phyloP scores from a whole-genome alignment of 2,888 invertebrate species.

The Netelia virgata region DNA sequence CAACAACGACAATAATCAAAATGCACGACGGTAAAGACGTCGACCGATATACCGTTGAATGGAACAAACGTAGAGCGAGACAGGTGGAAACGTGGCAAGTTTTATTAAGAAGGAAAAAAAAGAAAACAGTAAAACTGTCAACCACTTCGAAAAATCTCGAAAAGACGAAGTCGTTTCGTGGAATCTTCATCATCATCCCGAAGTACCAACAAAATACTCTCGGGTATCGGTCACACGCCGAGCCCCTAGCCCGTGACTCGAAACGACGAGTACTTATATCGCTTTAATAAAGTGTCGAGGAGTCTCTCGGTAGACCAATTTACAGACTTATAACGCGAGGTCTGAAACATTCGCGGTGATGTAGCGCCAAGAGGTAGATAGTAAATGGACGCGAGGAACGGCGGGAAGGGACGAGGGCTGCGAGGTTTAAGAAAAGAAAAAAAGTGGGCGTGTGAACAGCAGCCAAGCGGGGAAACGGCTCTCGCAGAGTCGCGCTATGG shows the following conservation, averaged over 20 bases:
- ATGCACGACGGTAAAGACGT: too few species aligned
- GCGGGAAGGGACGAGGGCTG: background rate
- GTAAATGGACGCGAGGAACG: background rate
- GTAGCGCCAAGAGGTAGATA: slow-evolving; percentile 7
- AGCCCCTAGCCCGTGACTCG: background rate
- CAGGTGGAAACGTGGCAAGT: too few species aligned
- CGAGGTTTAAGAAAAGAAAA: background rate
- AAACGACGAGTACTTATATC: slow-evolving; percentile 1
- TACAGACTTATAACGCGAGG: slow-evolving; percentile 14
- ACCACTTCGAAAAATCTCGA: too few species aligned
- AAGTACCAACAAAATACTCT: background rate
- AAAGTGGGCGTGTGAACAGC: slow-evolving; percentile 26
- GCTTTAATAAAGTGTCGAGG: slow-evolving; percentile 26
- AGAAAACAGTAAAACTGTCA: too few species aligned
- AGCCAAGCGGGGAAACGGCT: slow-evolving; percentile 30
- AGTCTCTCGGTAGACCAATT: background rate
- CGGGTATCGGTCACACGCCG: background rate
- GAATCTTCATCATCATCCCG: too few species aligned
- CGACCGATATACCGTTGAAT: too few species aligned
- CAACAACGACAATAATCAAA: too few species aligned
- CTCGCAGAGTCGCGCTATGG: slow-evolving; percentile 35
- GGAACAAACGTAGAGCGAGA: too few species aligned
- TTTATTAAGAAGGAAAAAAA: too few species aligned
- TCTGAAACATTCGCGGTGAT: slow-evolving; percentile 22
- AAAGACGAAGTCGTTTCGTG: too few species aligned